phyloP scores from a whole-genome alignment of 2,113 vertebrate species.

The Mugil cephalus region DNA sequence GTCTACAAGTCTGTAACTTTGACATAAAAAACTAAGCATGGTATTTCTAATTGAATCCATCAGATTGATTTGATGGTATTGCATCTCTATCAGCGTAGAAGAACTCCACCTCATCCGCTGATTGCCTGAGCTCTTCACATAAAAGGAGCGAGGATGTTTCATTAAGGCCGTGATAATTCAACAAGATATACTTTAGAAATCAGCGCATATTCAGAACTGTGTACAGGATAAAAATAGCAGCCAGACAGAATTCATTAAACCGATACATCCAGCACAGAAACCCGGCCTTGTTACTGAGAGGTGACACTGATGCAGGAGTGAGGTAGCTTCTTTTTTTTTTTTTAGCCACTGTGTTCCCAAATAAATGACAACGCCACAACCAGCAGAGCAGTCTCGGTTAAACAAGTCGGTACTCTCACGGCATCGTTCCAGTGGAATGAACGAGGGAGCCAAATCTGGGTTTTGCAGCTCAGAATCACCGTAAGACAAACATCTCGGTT shows the following conservation, averaged over 20 bases:
- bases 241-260: constrained; percentile 47
- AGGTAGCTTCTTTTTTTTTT: constrained; percentile 4
- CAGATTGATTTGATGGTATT: constrained; percentile 73
- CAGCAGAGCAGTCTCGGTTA: constrained; percentile 16
- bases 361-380: constrained; percentile 17
- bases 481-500: constrained; percentile 9
- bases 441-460: constrained; percentile 38
- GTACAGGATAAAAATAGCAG: constrained; percentile 63
- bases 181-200: constrained; percentile 77
- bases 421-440: constrained; percentile 29
- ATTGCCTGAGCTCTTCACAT: constrained; percentile 78
- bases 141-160: constrained; percentile 74
- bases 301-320: constrained; percentile 27
- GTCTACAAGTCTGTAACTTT: constrained; percentile 47
- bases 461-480: constrained; percentile 35
- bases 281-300: constrained; percentile 47
- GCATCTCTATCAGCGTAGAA: constrained; percentile 72
- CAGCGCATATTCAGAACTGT: constrained; percentile 68
- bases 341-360: constrained; percentile 4
- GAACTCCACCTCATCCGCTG: constrained; percentile 77
- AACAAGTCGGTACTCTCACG: constrained; percentile 33
- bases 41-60: constrained; percentile 76
- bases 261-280: constrained; percentile 45
- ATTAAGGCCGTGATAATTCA: constrained; percentile 78
- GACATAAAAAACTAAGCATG: constrained; percentile 60